A percentile compares a stretch with the other conserved stretches of the same genome.
phyloP scores from a whole-genome alignment of 2,888 invertebrate species.

The Heliconius aoede region DNA sequence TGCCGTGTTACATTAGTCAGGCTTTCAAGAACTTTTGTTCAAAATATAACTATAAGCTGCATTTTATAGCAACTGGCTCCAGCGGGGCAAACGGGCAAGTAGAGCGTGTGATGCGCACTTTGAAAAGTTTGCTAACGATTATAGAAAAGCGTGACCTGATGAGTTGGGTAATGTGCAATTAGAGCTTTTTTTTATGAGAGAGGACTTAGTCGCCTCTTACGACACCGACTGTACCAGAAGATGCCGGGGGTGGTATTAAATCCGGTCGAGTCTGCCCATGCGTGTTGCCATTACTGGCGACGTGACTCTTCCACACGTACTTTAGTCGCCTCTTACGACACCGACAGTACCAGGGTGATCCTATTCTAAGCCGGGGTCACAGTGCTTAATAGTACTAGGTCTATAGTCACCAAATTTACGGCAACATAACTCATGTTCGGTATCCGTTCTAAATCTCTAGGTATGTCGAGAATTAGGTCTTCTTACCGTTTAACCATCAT shows the following conservation, averaged over 20 bases:
- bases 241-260: too few relatives aligned
- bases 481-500: too few relatives aligned
- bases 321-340: too few relatives aligned
- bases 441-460: conserved; percentile 42
- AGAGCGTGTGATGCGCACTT: conserved; percentile 46
- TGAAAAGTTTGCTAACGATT: conserved; percentile 47
- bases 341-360: too few relatives aligned
- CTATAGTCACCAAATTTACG: conserved; percentile 43
- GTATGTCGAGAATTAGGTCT: conserved; percentile 12
- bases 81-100: conserved; percentile 49
- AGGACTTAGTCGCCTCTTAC: too few relatives aligned
- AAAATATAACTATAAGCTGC: conserved; percentile 45
- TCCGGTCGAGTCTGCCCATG: too few relatives aligned
- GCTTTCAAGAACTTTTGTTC: conserved; percentile 40
- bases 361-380: too few relatives aligned
- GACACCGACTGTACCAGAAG: too few relatives aligned
- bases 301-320: too few relatives aligned
- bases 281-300: too few relatives aligned
- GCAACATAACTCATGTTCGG: conserved; percentile 50
- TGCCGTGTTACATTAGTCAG: conserved; percentile 39
- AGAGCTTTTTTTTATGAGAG: too few relatives aligned
- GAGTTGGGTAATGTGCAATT: conserved; percentile 48
- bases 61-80: conserved; percentile 48
- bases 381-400: conserved; percentile 47
- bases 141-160: conserved; percentile 44